Conservation (phyloP, 1,140 invertebrate genomes). For the Pectinophora gossypiella region DNA sequence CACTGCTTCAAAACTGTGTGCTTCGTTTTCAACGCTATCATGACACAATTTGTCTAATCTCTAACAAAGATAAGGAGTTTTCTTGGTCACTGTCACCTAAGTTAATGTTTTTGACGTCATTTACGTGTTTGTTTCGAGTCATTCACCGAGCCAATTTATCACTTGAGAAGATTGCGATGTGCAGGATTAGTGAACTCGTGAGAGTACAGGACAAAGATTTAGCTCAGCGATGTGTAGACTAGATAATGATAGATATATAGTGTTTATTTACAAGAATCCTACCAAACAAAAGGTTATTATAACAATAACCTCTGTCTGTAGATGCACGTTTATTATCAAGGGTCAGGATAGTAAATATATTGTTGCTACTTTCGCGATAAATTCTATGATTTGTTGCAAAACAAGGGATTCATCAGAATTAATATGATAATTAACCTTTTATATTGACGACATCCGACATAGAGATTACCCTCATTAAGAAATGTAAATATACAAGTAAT, state of each 20-base stretch:
- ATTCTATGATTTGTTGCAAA: no score
- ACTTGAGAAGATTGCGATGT: background rate
- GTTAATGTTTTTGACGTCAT: background rate
- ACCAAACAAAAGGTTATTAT: background rate
- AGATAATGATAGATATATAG: background rate
- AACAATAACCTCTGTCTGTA: slow-evolving; percentile 4
- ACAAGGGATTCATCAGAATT: no score
- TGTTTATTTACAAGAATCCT: background rate
- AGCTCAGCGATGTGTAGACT: no score
- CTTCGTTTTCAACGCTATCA: slow-evolving; percentile 14
- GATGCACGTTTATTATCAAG: no score
- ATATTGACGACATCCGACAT: no score
- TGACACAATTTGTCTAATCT: slow-evolving; percentile 7
- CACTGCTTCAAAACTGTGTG: slow-evolving; percentile 16
- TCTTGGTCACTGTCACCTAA: slow-evolving; percentile 14
- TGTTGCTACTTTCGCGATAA: no score
- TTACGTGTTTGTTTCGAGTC: slow-evolving; percentile 10
- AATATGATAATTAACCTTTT: no score
- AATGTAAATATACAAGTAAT: no score
- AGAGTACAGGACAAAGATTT: background rate
- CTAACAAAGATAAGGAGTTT: slow-evolving; percentile 18
- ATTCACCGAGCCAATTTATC: background rate
- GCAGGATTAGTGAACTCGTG: background rate
- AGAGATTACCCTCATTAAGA: no score
- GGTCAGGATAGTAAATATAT: no score